Percentiles rank a stretch among this genome's conserved stretches.
phyloP scores from a whole-genome alignment of 2,888 invertebrate species.

The Conchocele bisecta region DNA sequence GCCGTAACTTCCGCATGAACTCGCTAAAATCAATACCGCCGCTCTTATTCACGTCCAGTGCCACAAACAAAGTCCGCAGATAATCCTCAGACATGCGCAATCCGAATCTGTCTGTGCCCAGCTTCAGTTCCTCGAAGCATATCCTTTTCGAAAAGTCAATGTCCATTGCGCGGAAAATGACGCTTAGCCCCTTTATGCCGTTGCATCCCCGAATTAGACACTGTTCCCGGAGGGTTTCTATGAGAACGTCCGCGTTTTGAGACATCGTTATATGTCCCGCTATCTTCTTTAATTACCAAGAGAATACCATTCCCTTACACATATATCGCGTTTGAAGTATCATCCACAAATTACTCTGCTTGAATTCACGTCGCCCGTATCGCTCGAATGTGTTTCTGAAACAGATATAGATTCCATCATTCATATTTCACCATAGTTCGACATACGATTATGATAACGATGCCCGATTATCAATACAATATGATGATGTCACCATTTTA shows the following conservation, averaged over 20 bases:
- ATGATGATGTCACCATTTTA: too few species aligned
- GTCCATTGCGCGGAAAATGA: constrained; percentile 69
- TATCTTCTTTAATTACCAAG: too few species aligned
- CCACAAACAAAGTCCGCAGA: constrained; percentile 62
- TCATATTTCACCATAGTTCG: too few species aligned
- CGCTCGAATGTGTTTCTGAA: too few species aligned
- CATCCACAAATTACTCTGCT: too few species aligned
- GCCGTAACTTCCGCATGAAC: constrained; percentile 70
- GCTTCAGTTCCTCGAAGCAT: constrained; percentile 67
- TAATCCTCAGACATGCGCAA: constrained; percentile 68
- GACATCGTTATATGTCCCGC: too few species aligned
- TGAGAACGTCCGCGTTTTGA: constrained; percentile 48
- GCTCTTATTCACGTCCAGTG: constrained; percentile 70
- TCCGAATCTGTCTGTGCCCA: constrained; percentile 69
- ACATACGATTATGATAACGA: too few species aligned
- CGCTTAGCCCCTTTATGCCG: constrained; percentile 68
- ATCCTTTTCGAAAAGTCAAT: constrained; percentile 71
- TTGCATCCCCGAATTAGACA: constrained; percentile 63
- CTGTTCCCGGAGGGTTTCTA: constrained; percentile 59
- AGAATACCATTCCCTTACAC: too few species aligned
- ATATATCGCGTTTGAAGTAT: too few species aligned
- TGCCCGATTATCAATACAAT: too few species aligned
- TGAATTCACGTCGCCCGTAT: too few species aligned
- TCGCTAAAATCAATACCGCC: constrained; percentile 75
- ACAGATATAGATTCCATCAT: too few species aligned